Evolutionary conservation across 92 coral and sea anemone genomes (phyloP).

Genomic region (Umimayanthus kanabou): DNA sequence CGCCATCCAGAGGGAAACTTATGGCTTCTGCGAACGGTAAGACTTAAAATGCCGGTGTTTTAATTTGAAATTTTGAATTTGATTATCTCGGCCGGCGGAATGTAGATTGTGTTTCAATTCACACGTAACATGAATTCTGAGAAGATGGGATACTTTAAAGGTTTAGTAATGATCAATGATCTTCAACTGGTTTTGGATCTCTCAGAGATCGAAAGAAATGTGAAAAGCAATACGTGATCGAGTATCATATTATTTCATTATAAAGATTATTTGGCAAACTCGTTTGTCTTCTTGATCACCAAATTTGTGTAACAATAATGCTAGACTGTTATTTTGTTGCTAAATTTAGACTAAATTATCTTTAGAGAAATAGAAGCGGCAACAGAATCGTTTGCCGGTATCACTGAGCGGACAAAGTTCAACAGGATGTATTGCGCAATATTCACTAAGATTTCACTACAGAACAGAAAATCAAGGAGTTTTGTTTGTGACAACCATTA

Average conservation of each 20-base stretch:
- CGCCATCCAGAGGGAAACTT: constrained; percentile 61
- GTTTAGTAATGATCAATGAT: neutral
- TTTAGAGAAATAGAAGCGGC: neutral
- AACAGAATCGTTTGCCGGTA: neutral
- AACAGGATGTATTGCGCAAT: constrained; percentile 11
- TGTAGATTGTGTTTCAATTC: constrained; percentile 13
- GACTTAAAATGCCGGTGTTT: constrained; percentile 27
- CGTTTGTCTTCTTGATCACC: neutral
- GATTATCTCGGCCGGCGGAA: neutral
- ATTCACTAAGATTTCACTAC: neutral
- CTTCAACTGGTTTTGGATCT: neutral
- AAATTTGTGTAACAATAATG: neutral
- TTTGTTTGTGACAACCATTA: neutral
- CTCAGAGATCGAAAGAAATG: neutral
- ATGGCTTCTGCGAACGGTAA: constrained; percentile 91
- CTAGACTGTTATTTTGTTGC: neutral
- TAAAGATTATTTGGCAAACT: neutral
- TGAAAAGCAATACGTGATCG: neutral
- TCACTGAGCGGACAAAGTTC: neutral
- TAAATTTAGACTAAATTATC: neutral
- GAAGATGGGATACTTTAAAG: neutral
- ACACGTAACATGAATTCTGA: neutral
- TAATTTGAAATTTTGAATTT: too few relatives aligned
- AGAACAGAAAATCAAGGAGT: neutral
- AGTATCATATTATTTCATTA: neutral